Evolutionary conservation across 2,888 invertebrate genomes (phyloP).

Genomic region (Caenorhabditis sulstoni): DNA sequence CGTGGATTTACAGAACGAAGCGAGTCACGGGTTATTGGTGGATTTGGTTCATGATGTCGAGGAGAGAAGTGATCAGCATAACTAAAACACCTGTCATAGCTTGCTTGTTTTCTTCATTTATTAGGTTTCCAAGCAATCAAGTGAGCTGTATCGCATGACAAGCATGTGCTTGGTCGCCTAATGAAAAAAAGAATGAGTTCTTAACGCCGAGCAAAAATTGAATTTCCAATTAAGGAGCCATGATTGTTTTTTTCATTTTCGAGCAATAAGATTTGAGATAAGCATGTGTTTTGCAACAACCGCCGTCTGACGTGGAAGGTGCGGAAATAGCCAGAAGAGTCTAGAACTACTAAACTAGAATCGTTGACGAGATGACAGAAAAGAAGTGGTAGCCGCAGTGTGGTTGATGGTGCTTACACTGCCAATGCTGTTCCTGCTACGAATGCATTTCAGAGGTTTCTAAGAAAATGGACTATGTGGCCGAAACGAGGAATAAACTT

Average conservation of each 20-base stretch:
- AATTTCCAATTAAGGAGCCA: slow-evolving; percentile 31
- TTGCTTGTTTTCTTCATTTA: not conserved
- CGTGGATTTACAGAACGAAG: slow-evolving; percentile 18
- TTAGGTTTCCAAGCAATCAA: slow-evolving; percentile 17
- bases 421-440: no score
- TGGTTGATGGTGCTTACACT: no score
- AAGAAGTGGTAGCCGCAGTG: no score
- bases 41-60: slow-evolving; percentile 31
- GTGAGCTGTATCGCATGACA: no score
- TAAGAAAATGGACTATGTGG: not conserved
- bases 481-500: no score
- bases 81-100: slow-evolving; percentile 11
- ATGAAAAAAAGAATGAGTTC: not conserved
- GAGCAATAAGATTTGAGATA: not conserved
- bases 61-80: not conserved
- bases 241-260: slow-evolving; percentile 27
- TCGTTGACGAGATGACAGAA: no score
- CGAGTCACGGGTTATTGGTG: no score
- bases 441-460: not conserved
- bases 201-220: not conserved
- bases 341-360: no score
- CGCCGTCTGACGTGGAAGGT: slow-evolving; percentile 1
- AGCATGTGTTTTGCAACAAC: slow-evolving; percentile 4
- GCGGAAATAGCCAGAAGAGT: no score
- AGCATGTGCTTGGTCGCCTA: no score